Evolutionary conservation across 2,888 invertebrate genomes (phyloP), one percentile per base, ranked within the genome.

Genomic region (Netelia fuscicornis): DNA sequence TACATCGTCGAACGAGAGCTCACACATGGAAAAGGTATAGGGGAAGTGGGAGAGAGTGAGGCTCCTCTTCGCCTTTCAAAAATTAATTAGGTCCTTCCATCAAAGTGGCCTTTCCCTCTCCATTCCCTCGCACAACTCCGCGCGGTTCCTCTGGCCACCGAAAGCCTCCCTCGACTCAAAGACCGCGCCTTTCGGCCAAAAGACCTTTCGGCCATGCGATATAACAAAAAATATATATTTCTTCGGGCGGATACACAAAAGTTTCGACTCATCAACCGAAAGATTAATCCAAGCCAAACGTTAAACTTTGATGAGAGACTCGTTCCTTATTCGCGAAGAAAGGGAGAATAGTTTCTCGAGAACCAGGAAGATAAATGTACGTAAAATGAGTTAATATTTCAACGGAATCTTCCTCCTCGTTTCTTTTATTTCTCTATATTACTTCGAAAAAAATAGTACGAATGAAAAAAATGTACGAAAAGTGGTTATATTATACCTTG

Each of bases 41-140:
- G 13, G 54, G 54, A 54, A 37, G 37, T 5, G 6, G 37, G 37
- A 3, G 58, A 6, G 54, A 54, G 65, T 17, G 23, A 52, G 74
- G 60, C 37, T 67, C 37, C 71, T 58, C 3, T 48, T 65, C 20
- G 71, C 68, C 79, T 85, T 82, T 82, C 81, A 76, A 82, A 82
- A 82, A 85, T 85, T 85, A 82, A 82, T 82, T 85, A 85, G 81
- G 78, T 82, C 79, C 85, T 84, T 79, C 78, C 85, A 79, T 85
- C 85, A 85, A 85, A 85, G 85, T 85, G 79, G 68, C 85, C 71
- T 75, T 82, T 82, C 37, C 52, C 75, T 68, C 65, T 54, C 62
- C 44, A 37, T 37, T 37, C 5, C 37, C 20, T 48, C 44, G 20
- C 11, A 20, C n/a, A n/a, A 62, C 44, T 74, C 37, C 25, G 74